phyloP scores from a whole-genome alignment of 2,888 invertebrate species.

The Caenorhabditis virilis region DNA sequence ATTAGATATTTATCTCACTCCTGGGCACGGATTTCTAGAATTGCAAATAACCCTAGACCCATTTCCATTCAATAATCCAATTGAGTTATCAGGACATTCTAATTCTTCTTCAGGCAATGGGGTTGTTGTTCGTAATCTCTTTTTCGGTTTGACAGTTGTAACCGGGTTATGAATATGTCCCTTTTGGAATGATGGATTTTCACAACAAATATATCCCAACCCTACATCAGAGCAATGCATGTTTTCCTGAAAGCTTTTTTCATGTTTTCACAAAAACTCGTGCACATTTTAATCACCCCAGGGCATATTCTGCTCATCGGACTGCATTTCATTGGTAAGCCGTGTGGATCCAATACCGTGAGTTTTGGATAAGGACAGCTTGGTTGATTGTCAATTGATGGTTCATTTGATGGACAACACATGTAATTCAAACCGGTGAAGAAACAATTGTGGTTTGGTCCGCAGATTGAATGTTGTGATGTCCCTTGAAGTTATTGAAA shows the following conservation, averaged over 20 bases:
- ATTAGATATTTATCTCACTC: constrained; percentile 20
- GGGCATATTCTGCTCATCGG: constrained; percentile 49
- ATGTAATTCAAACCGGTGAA: constrained; percentile 68
- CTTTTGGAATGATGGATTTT: constrained; percentile 41
- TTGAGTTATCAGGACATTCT: constrained; percentile 45
- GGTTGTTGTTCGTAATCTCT: constrained; percentile 17
- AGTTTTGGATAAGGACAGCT: constrained; percentile 52
- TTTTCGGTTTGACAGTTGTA: not conserved
- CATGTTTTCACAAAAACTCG: too few relatives aligned
- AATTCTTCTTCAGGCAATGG: constrained; percentile 30
- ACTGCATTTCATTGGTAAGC: constrained; percentile 54
- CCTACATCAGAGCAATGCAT: constrained; percentile 57
- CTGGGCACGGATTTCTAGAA: constrained; percentile 38
- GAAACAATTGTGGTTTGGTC: constrained; percentile 61
- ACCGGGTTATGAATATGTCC: not conserved
- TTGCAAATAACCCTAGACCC: constrained; percentile 40
- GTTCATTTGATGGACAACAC: constrained; percentile 64
- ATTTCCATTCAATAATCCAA: constrained; percentile 40
- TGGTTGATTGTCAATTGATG: constrained; percentile 52
- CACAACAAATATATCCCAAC: constrained; percentile 58
- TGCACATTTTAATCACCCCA: too few relatives aligned
- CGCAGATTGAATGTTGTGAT: constrained; percentile 56
- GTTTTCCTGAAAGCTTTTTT: too few relatives aligned
- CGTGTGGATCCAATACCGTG: constrained; percentile 54
- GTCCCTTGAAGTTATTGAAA: constrained; percentile 36